phyloP scores from a whole-genome alignment of 2,888 invertebrate genomes.

The Amphipoea lucens region DNA sequence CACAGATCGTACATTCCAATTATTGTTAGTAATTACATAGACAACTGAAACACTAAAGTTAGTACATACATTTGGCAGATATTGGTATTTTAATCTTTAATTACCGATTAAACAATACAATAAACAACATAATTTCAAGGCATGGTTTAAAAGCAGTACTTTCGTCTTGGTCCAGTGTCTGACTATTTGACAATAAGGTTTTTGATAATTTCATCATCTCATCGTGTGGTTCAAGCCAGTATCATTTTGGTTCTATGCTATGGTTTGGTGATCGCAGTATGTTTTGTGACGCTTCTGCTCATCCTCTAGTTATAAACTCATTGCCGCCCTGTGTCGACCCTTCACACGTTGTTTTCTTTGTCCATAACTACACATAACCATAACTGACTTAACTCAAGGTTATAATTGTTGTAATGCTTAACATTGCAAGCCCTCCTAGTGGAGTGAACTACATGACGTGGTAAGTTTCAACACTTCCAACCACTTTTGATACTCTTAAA shows the following conservation, averaged over 20 bases:
- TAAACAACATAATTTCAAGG: not conserved
- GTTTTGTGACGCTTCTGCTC: not conserved
- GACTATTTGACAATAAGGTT: not conserved
- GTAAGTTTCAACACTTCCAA: conserved; percentile 43
- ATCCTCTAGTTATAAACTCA: not conserved
- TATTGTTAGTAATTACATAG: not conserved
- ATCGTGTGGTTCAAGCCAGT: not conserved
- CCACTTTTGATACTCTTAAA: conserved; percentile 21
- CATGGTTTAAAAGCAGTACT: not conserved
- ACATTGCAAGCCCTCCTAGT: conserved; percentile 54
- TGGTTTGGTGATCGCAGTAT: not conserved
- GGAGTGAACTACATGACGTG: conserved; percentile 53
- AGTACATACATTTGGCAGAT: no score
- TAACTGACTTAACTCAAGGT: conserved; percentile 18
- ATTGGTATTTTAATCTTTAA: no score
- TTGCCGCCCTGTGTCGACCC: not conserved
- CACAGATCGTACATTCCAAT: not conserved
- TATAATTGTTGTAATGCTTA: conserved; percentile 47
- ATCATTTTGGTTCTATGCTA: not conserved
- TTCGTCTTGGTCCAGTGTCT: not conserved
- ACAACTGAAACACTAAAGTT: not conserved
- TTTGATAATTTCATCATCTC: not conserved
- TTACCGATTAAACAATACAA: not conserved
- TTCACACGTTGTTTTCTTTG: not conserved
- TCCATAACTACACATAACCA: not conserved